phyloP scores from a whole-genome alignment of 2,888 invertebrate species.

The Meteorus colon region DNA sequence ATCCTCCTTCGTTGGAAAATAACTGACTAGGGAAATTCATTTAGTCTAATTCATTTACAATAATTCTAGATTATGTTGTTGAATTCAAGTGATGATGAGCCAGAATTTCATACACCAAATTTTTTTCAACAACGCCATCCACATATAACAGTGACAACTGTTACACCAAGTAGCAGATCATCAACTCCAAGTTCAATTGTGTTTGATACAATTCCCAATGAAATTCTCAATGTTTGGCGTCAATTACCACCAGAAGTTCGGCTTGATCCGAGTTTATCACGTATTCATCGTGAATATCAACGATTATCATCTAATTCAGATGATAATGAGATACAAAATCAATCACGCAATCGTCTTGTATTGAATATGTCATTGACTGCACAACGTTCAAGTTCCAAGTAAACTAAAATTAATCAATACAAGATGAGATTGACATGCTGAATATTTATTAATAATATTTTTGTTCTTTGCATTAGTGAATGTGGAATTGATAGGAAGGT shows the following conservation, averaged over 20 bases:
- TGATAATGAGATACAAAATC: constrained; percentile 49
- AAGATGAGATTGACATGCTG: too few relatives aligned
- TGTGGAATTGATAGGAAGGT: constrained; percentile 45
- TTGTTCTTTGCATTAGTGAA: neutral
- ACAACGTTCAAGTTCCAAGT: constrained; percentile 49
- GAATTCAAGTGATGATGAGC: constrained; percentile 62
- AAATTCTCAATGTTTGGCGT: constrained; percentile 78
- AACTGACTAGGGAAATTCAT: neutral
- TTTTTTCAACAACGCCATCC: constrained; percentile 52
- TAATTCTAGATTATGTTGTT: constrained; percentile 51
- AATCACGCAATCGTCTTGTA: constrained; percentile 56
- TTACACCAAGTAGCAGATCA: constrained; percentile 57
- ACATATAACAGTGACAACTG: constrained; percentile 50
- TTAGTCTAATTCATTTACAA: neutral
- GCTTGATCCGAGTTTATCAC: constrained; percentile 79
- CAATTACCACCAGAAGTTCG: constrained; percentile 80
- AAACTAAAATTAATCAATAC: constrained; percentile 33
- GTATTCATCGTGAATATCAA: constrained; percentile 77
- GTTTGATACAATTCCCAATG: constrained; percentile 64
- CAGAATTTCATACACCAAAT: constrained; percentile 54
- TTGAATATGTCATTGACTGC: constrained; percentile 60
- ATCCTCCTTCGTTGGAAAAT: neutral
- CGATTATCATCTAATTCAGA: constrained; percentile 57
- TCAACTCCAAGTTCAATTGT: constrained; percentile 57
- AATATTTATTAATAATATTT: neutral